phyloP scores from a whole-genome alignment of 2,888 invertebrate genomes.

The Gibbula magus region DNA sequence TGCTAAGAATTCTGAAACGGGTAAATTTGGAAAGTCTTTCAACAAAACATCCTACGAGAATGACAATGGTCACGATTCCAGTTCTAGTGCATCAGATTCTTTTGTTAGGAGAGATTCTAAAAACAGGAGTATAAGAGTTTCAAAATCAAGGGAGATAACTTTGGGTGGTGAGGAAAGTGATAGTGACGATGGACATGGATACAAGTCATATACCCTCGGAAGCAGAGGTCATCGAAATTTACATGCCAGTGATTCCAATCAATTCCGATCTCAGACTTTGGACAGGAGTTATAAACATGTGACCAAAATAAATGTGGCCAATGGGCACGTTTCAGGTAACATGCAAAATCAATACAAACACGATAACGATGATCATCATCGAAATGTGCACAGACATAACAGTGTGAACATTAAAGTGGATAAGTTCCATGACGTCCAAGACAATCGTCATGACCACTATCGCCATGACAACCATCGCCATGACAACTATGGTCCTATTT shows the following conservation, averaged over 20 bases:
- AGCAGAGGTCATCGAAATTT: not conserved
- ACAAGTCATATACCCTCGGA: slow-evolving; percentile 8
- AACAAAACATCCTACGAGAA: not conserved
- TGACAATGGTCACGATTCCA: not conserved
- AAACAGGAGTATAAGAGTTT: not conserved
- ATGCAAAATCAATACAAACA: not conserved
- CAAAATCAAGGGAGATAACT: slow-evolving; percentile 4
- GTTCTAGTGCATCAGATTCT: not conserved
- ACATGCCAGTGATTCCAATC: not conserved
- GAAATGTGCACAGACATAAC: not conserved
- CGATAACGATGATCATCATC: too few species aligned
- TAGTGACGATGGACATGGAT: not conserved
- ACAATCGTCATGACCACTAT: not conserved
- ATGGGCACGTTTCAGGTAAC: not conserved
- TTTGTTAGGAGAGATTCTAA: not conserved
- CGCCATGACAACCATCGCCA: too few species aligned
- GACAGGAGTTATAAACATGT: slow-evolving; percentile 28
- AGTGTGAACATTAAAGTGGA: not conserved
- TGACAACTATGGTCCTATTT: not conserved
- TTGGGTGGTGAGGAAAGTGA: slow-evolving; percentile 22
- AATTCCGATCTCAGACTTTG: slow-evolving; percentile 25
- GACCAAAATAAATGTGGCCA: slow-evolving; percentile 31
- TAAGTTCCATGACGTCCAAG: not conserved
- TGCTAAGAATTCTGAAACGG: not conserved
- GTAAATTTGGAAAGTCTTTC: not conserved